Evolutionary conservation across 2,797 vertebrate species (phyloP).

Genomic region (Loris lydekkerianus): DNA sequence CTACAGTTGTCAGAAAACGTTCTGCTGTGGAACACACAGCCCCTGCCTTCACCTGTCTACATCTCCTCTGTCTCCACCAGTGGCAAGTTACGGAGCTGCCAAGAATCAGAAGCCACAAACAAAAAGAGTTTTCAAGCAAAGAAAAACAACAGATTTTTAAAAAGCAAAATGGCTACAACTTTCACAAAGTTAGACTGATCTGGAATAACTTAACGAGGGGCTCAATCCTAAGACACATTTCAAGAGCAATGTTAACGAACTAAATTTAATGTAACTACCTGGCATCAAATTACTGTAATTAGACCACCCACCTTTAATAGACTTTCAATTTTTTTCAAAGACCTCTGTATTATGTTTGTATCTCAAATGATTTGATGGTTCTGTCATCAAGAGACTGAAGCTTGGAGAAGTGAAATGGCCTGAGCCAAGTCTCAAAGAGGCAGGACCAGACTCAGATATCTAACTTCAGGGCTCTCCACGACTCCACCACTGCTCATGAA

Average conservation of each 20-base stretch:
- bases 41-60: background rate
- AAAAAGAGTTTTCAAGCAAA: background rate
- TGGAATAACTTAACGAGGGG: conserved; percentile 83
- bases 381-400: background rate
- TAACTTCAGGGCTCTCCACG: too few relatives aligned
- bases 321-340: background rate
- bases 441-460: background rate
- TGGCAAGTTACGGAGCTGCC: accelerated
- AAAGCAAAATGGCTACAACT: conserved; percentile 5
- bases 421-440: background rate
- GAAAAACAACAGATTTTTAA: background rate
- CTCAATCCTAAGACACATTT: conserved; percentile 82
- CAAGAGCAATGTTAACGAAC: conserved; percentile 83
- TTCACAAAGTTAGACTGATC: conserved; percentile 83
- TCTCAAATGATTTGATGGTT: background rate
- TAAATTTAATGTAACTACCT: conserved; percentile 81
- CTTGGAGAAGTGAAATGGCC: background rate
- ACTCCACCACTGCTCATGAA: background rate
- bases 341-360: background rate
- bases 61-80: background rate
- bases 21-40: background rate
- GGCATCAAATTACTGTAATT: conserved; percentile 58
- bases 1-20: background rate
- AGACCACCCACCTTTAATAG: background rate
- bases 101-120: background rate